phyloP scores from a whole-genome alignment of 2,888 invertebrate genomes.

The Pinctada fucata region DNA sequence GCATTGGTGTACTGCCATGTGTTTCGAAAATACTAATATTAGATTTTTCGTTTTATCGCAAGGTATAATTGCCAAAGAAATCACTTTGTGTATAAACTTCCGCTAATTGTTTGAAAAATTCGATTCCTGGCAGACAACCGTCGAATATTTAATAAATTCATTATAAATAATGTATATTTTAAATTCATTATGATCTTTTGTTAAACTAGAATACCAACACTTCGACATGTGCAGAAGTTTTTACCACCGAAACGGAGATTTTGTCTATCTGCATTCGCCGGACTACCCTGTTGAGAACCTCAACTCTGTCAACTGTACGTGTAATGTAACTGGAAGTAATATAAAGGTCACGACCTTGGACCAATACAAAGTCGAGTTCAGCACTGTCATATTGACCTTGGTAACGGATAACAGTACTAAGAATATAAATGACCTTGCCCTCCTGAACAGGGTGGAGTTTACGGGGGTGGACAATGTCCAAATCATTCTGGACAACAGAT shows the following conservation, averaged over 20 bases:
- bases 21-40: too few species aligned
- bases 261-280: constrained; percentile 28
- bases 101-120: too few species aligned
- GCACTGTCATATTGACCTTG: constrained; percentile 24
- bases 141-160: too few species aligned
- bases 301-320: constrained; percentile 20
- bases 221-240: constrained; percentile 27
- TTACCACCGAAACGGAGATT: background rate
- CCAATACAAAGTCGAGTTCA: constrained; percentile 18
- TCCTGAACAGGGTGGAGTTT: constrained; percentile 29
- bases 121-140: too few species aligned
- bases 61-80: too few species aligned
- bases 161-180: too few species aligned
- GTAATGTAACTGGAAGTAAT: constrained; percentile 30
- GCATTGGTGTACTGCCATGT: too few species aligned
- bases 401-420: constrained; percentile 19
- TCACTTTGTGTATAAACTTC: too few species aligned
- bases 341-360: constrained; percentile 26
- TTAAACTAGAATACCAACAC: too few species aligned
- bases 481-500: constrained; percentile 22
- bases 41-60: too few species aligned
- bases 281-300: constrained; percentile 24
- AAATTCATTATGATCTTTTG: too few species aligned
- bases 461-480: constrained; percentile 1
- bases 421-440: constrained; percentile 3